Conservation (phyloP, 2,113 vertebrate genomes). For the Brachypodius melanocephalos region DNA sequence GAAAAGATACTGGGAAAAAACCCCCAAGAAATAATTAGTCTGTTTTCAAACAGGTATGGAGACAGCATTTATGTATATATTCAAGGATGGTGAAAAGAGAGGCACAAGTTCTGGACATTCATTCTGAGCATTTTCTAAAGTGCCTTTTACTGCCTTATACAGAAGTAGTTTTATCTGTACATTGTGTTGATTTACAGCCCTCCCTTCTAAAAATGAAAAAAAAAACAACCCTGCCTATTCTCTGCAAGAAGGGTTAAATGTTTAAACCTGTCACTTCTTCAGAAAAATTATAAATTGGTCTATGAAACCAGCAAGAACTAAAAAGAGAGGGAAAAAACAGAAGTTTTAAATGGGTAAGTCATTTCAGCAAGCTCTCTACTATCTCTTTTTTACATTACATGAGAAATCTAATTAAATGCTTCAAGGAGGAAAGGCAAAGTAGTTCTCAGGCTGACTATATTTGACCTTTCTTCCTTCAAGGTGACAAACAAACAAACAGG, state of each 20-base stretch:
- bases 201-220: background rate
- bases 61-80: background rate
- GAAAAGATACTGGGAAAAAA: background rate
- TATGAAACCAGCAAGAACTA: background rate
- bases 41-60: background rate
- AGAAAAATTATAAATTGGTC: background rate
- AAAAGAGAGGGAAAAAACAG: background rate
- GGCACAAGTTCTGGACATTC: background rate
- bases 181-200: background rate
- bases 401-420: conserved; percentile 34
- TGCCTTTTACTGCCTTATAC: background rate
- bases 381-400: background rate
- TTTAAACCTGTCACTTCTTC: background rate
- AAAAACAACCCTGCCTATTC: background rate
- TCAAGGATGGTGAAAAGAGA: rapidly evolving
- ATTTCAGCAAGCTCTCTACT: background rate
- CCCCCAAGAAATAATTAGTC: background rate
- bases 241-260: background rate
- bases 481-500: conserved; percentile 24
- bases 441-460: background rate
- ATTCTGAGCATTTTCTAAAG: background rate
- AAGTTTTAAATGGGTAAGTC: background rate
- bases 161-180: background rate
- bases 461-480: conserved; percentile 30
- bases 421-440: conserved; percentile 3